A percentile compares a stretch with the other conserved stretches of the same genome.
Evolutionary conservation across 35 echinoderm and acorn worm species (phyloP).

Genomic region (Heliocidaris erythrogramma): DNA sequence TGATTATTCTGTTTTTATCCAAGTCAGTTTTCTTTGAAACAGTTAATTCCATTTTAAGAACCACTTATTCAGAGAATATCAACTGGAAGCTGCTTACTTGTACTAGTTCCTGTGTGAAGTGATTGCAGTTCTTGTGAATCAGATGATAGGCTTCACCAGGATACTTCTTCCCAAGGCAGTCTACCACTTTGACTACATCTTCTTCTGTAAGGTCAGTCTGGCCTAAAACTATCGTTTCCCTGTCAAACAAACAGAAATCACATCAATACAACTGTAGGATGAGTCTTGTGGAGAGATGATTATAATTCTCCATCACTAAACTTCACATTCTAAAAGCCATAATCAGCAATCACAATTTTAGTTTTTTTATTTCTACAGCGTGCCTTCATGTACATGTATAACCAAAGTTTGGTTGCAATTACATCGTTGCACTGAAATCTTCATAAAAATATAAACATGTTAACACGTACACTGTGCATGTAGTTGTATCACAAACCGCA

Average conservation of each 20-base stretch:
- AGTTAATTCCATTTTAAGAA: too few relatives aligned
- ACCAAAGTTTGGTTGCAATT: background rate
- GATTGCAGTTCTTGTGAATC: constrained; percentile 99
- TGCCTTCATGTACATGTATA: too few relatives aligned
- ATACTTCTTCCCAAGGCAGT: constrained; percentile 96
- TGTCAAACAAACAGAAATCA: constrained; percentile 44
- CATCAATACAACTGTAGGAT: too few relatives aligned
- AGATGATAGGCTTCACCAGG: constrained; percentile 93
- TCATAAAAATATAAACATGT: background rate
- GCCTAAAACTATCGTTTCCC: constrained; percentile 83
- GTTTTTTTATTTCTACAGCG: too few relatives aligned
- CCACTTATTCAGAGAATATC: too few relatives aligned
- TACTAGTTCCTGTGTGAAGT: constrained; percentile 96
- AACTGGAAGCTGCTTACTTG: constrained; percentile 61
- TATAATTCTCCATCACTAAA: too few relatives aligned
- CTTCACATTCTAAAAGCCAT: too few relatives aligned
- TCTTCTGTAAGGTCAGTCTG: constrained; percentile 83
- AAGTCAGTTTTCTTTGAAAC: too few relatives aligned
- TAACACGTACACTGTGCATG: background rate
- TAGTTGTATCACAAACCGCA: background rate
- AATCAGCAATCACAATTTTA: too few relatives aligned
- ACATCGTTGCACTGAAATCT: background rate
- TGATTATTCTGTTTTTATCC: too few relatives aligned
- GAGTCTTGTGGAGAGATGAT: too few relatives aligned
- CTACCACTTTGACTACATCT: constrained; percentile 84